Base-by-base conservation (phyloP, 2,888 invertebrate genomes). In the Neoscelio sp. region DNA sequence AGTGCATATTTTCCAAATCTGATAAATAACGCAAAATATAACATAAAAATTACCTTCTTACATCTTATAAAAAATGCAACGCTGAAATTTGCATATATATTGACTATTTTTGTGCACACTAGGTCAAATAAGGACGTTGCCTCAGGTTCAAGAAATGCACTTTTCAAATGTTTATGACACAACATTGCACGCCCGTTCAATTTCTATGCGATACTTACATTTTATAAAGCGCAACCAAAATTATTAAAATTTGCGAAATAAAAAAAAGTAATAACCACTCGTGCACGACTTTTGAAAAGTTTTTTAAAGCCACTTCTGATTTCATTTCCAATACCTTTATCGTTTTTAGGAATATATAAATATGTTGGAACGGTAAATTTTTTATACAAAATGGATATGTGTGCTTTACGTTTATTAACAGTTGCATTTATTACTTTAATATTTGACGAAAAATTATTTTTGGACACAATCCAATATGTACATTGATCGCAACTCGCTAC, bases 31-130 rank as follows among this genome's bases (percentile, higher is more conserved):
- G n/a, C n/a, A n/a, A n/a, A n/a, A n/a, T 62, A 17, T 54, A 18
- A 28, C 35, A 71, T 71, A 71, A 71, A 71, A 54, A 56, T 74
- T n/a, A 2, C 1, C 46, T 30, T 33, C 50, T 52, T 44, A 50
- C 13, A 8, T 48, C 28, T 56, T 62, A 35, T 65, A 74, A 62
- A 74, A 73, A 50, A 74, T 65, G 10, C 48, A 56, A 15, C 15
- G 48, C 15, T n/a, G 18, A 48, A 54, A 74, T 74, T 74, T 74
- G 40, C 74, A 74, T 65, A 50, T 74, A 65, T 74, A 74, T 74
- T 56, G 65, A 65, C 65, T 65, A 74, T 58, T 74, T 74, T 74
- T 74, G 35, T 74, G 48, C 58, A 38, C 64, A 42, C 2, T 13
- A 12, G 65, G 74, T 58, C 52, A 67, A 60, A 48, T 75, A 67